A percentile compares a stretch with the other conserved stretches of the same genome.
phyloP scores from a whole-genome alignment of 2,113 vertebrate species.

The Diphyllodes magnificus region DNA sequence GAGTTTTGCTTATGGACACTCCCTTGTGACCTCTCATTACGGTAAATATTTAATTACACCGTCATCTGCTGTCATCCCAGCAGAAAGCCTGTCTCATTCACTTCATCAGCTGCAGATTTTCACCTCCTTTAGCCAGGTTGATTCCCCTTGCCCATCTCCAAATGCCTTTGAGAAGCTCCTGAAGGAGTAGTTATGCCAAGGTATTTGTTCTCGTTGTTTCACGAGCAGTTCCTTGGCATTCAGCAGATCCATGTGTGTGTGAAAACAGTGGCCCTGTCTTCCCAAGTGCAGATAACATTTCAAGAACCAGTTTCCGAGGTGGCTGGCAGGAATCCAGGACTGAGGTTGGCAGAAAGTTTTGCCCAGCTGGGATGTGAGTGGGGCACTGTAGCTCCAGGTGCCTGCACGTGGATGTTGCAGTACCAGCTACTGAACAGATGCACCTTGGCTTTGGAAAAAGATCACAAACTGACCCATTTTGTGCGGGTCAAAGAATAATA shows the following conservation, averaged over 20 bases:
- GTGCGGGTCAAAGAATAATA: neutral
- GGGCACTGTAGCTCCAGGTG: neutral
- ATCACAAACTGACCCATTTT: neutral
- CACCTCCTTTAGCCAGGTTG: neutral
- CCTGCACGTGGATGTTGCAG: neutral
- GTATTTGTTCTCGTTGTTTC: neutral
- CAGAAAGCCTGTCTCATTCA: neutral
- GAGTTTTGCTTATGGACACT: neutral
- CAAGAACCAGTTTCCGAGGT: neutral
- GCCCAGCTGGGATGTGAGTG: neutral
- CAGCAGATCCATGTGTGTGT: neutral
- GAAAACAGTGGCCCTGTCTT: neutral
- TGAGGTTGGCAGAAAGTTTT: neutral
- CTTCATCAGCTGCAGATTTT: neutral
- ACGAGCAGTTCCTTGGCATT: neutral
- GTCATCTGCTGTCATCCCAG: neutral
- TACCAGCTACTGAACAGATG: neutral
- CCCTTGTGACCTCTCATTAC: neutral
- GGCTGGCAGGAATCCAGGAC: neutral
- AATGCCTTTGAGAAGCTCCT: neutral
- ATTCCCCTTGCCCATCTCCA: neutral
- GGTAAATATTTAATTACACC: conserved; percentile 6
- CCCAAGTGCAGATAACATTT: neutral
- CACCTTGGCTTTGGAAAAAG: neutral
- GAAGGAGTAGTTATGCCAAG: neutral